These are phyloP conservation scores for Thunnus maccoyii DNA, from an alignment of 2,113 vertebrate genomes.

Conservation along the genomic window DNA sequence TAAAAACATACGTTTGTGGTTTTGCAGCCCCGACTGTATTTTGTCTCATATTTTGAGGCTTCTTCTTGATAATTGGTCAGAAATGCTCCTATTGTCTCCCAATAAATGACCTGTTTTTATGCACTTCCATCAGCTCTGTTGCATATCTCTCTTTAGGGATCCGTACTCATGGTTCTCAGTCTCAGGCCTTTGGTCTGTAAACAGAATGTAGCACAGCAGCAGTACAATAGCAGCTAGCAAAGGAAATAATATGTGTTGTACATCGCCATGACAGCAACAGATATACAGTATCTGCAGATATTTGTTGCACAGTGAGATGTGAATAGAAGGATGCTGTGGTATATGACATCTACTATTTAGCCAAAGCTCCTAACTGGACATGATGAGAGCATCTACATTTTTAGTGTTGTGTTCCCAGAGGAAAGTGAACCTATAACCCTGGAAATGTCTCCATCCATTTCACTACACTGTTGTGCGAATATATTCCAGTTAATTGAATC, in stretches of 20 bases:
- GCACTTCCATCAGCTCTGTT: slow-evolving; percentile 28
- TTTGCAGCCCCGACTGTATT: slow-evolving; percentile 8
- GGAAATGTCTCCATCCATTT: slow-evolving; percentile 27
- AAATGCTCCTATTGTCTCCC: slow-evolving; percentile 41
- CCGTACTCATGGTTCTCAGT: slow-evolving; percentile 45
- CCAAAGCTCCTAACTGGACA: not conserved
- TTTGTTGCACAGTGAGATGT: slow-evolving; percentile 30
- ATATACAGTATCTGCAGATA: slow-evolving; percentile 19
- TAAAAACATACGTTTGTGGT: slow-evolving; percentile 2
- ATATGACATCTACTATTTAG: not conserved
- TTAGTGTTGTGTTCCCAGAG: slow-evolving; percentile 5
- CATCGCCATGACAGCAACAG: slow-evolving; percentile 38
- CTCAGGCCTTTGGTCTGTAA: slow-evolving; percentile 24
- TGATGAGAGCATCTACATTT: slow-evolving; percentile 16
- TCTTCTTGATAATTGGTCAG: slow-evolving; percentile 47
- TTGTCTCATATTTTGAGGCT: slow-evolving; percentile 12
- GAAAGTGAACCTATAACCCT: slow-evolving; percentile 23
- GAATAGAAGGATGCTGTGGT: not conserved
- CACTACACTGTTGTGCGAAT: not conserved
- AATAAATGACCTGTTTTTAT: slow-evolving; percentile 52
- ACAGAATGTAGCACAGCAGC: slow-evolving; percentile 41
- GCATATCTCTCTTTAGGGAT: slow-evolving; percentile 43
- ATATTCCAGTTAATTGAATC: slow-evolving; percentile 64
- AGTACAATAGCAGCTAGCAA: slow-evolving; percentile 3
- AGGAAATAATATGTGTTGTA: slow-evolving; percentile 25